Conservation (phyloP, 2,797 vertebrate genomes). For the Poeciliopsis presidionis region DNA sequence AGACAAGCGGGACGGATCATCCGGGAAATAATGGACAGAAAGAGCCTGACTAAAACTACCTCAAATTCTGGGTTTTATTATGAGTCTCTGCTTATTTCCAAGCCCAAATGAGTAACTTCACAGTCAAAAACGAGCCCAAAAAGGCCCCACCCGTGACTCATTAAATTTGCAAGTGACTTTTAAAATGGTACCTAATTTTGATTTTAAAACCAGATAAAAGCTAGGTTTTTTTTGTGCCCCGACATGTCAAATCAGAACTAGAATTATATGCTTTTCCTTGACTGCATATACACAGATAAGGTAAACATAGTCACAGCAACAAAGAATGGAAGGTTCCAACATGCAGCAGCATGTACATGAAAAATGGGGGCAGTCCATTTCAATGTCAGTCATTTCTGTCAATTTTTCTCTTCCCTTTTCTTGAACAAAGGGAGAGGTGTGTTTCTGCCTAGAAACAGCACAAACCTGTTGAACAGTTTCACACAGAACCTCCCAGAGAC, state of each 20-base stretch:
- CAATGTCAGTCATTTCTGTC: constrained; percentile 8
- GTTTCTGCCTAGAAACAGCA: constrained; percentile 55
- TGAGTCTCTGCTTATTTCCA: too few species aligned
- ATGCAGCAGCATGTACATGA: constrained; percentile 12
- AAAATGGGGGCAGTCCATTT: constrained; percentile 19
- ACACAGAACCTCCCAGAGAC: constrained; percentile 17
- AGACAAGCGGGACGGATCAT: too few species aligned
- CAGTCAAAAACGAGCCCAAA: too few species aligned
- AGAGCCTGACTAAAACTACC: too few species aligned
- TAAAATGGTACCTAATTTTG: neutral
- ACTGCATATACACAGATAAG: neutral
- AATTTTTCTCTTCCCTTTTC: constrained; percentile 3
- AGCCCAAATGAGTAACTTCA: too few species aligned
- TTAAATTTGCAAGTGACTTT: too few species aligned
- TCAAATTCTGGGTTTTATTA: too few species aligned
- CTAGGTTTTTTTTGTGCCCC: neutral
- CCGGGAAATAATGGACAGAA: too few species aligned
- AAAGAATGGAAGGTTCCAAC: neutral
- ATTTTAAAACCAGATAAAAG: neutral
- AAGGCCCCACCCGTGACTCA: too few species aligned
- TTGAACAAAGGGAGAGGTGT: constrained; percentile 6
- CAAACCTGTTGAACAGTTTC: constrained; percentile 73
- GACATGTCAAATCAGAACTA: neutral
- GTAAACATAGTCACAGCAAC: neutral
- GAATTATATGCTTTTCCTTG: neutral